These are phyloP conservation scores for Drosophila orosa DNA, from an alignment of 1,140 invertebrate species.

Conservation along the genomic window DNA sequence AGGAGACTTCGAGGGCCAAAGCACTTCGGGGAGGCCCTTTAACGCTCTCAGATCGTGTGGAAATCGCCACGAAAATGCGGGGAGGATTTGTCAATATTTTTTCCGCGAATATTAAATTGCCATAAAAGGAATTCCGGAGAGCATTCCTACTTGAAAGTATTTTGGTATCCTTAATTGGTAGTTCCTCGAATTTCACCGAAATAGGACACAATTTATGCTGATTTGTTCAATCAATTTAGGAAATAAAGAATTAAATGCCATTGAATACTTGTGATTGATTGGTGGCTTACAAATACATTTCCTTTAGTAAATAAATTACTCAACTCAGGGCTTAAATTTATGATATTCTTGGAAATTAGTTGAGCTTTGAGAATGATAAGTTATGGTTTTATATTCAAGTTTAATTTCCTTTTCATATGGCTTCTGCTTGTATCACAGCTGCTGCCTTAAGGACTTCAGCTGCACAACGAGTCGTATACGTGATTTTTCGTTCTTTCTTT, in stretches of 20 bases:
- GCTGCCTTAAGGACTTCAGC: not conserved
- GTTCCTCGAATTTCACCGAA: constrained; percentile 1
- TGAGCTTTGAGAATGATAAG: not conserved
- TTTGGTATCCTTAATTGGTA: not conserved
- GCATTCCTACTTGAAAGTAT: not conserved
- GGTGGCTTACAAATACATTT: not conserved
- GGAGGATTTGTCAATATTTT: constrained; percentile 37
- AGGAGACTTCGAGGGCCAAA: constrained; percentile 11
- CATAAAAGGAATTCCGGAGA: constrained; percentile 1
- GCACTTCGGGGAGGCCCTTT: constrained; percentile 27
- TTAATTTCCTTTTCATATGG: not conserved
- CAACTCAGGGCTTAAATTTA: not conserved
- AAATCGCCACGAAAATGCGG: constrained; percentile 29
- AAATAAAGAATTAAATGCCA: not conserved
- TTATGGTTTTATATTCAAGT: not conserved
- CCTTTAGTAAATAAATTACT: too few relatives aligned
- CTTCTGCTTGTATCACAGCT: not conserved
- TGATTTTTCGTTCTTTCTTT: not conserved
- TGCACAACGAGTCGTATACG: constrained; percentile 17
- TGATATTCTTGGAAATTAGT: too few relatives aligned
- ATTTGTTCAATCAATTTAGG: not conserved
- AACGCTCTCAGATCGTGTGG: constrained; percentile 40
- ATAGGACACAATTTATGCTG: not conserved
- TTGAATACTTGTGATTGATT: not conserved
- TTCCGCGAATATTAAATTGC: constrained; percentile 17